These are phyloP conservation scores for Andrena haemorrhoa DNA, from an alignment of 2,888 invertebrate genomes.

Conservation along the genomic window DNA sequence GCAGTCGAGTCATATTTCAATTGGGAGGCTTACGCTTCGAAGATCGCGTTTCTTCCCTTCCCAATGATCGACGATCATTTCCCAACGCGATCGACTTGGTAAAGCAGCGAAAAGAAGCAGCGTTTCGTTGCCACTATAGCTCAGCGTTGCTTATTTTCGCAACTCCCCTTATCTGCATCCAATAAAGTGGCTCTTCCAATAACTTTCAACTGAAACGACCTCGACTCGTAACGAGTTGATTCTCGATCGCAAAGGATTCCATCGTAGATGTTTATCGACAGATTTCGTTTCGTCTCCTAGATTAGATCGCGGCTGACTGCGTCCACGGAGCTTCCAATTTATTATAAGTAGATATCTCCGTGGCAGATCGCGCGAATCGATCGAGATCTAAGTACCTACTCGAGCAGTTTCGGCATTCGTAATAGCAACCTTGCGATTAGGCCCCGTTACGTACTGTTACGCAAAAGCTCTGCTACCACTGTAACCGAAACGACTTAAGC, in stretches of 20 bases:
- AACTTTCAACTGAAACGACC: too few relatives aligned
- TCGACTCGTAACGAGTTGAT: not conserved
- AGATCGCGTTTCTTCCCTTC: not conserved
- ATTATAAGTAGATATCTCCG: not conserved
- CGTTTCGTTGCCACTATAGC: not conserved
- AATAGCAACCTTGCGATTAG: not conserved
- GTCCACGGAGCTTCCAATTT: not conserved
- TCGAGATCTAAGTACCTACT: too few relatives aligned
- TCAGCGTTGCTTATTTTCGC: not conserved
- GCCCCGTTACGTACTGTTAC: not conserved
- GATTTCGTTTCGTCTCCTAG: not conserved
- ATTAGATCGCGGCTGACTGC: not conserved
- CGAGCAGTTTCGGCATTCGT: not conserved
- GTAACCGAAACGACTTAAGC: too few relatives aligned
- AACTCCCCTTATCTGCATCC: not conserved
- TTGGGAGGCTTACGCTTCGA: not conserved
- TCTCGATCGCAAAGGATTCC: not conserved
- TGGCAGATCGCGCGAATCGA: not conserved
- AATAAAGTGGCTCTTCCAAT: not conserved
- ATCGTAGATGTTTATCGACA: not conserved
- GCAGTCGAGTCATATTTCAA: conserved; percentile 20
- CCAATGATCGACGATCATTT: not conserved
- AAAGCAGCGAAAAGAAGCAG: not conserved
- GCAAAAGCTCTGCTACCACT: too few relatives aligned
- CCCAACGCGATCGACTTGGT: too few relatives aligned